Conservation (phyloP, 1,140 invertebrate species). For the Hydropsyche tenuis region DNA sequence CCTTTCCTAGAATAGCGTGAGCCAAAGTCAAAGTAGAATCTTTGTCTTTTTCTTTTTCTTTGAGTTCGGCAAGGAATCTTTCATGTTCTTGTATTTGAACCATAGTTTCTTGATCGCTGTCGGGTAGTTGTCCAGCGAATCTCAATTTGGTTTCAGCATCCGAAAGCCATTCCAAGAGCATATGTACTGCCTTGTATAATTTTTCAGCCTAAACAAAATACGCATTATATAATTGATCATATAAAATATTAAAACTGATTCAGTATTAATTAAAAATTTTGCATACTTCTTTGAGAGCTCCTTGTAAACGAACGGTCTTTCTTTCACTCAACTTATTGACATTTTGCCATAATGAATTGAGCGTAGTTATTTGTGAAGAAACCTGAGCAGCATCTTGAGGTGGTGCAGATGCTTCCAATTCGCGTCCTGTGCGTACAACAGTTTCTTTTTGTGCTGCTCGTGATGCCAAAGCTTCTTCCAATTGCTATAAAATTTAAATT, state of each 20-base stretch:
- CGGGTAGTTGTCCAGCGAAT: constrained; percentile 86
- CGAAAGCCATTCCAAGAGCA: constrained; percentile 94
- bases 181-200: constrained; percentile 92
- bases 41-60: constrained; percentile 85
- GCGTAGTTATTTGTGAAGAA: constrained; percentile 79
- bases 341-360: constrained; percentile 85
- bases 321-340: constrained; percentile 79
- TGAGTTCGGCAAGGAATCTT: constrained; percentile 84
- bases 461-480: constrained; percentile 90
- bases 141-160: constrained; percentile 93
- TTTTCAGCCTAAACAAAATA: constrained; percentile 76
- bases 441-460: constrained; percentile 87
- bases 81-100: constrained; percentile 87
- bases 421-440: constrained; percentile 87
- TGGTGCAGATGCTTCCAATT: constrained; percentile 83
- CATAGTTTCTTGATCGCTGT: constrained; percentile 88
- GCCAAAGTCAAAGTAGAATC: constrained; percentile 88
- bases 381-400: constrained; percentile 81
- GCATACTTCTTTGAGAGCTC: constrained; percentile 74
- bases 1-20: constrained; percentile 85
- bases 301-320: constrained; percentile 80
- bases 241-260: neutral
- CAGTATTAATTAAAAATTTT: neutral
- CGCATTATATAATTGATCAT: neutral
- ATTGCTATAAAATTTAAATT: constrained; percentile 65